Evolutionary conservation across 2,113 vertebrate species (phyloP), one percentile per base, ranked within the genome.

Genomic region (Dolichotis patagonum): DNA sequence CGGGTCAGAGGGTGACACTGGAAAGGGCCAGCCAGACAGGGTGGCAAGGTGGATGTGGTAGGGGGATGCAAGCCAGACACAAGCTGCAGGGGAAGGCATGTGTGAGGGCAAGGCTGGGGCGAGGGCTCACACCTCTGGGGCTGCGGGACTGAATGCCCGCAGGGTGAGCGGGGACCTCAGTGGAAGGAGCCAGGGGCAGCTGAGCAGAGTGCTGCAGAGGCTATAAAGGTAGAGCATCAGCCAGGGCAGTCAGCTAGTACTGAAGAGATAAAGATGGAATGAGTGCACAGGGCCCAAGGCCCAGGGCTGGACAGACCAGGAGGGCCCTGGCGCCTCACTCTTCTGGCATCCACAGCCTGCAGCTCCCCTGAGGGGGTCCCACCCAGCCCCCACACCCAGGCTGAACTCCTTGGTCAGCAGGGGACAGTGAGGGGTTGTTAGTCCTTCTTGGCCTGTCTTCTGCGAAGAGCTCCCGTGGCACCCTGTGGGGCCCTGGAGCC

Each of bases 391-490:
- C 41, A 9, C 7, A 49, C n/a, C 38, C 10, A 52, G 90, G 62
- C 35, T 83, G 38, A 52, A 30, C 4, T 5, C 43, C 3, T 11
- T 30, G 10, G 38, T 13, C 82, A 54, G 65, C 49, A 86, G 43
- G 60, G 58, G 19, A 7, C 10, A 22, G 30, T 0, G 0, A 13
- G 17, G 3, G 30, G 4, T 17, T 7, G 20, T 2, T 60, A 38
- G 26, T 3, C 35, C 24, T 41, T 56, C 65, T 58, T 14, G 35
- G 8, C 22, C 67, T 35, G 71, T 71, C 20, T 5, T 26, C 52
- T 41, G 73, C 35, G 38, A 81, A 32, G 52, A 41, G 73, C 35
- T 28, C 8, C 16, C 8, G 7, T 9, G 85, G 17, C 35, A 65
- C 49, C 20, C 65, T 3, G 14, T 4, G 10, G 58, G 86, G 7